Evolutionary conservation across 2,888 invertebrate genomes (phyloP).

Genomic region (Acleris emargana): DNA sequence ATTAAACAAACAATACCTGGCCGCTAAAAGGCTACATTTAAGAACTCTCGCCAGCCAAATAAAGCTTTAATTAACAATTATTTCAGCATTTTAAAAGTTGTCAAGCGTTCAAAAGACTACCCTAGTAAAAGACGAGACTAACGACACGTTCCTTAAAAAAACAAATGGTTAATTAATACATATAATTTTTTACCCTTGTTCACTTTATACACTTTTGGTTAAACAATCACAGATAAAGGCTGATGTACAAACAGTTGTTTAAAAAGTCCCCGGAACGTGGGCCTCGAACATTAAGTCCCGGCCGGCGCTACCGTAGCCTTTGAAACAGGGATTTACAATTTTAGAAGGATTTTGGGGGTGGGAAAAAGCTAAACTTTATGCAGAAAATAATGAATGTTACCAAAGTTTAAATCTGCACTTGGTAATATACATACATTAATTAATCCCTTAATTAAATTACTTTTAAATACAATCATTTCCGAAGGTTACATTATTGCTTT

Average conservation of each 20-base stretch:
- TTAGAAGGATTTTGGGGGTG: conserved; percentile 14
- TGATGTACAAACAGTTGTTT: conserved; percentile 27
- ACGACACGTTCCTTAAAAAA: not conserved
- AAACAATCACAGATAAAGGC: conserved; percentile 30
- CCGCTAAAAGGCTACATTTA: conserved; percentile 1
- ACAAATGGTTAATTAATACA: not conserved
- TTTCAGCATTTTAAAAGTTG: conserved; percentile 1
- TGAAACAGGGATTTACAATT: conserved; percentile 28
- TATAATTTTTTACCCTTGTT: not conserved
- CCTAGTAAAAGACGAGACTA: not conserved
- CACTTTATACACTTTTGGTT: conserved; percentile 5
- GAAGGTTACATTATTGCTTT: too few species aligned
- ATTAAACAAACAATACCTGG: conserved; percentile 20
- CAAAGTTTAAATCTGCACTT: conserved; percentile 3
- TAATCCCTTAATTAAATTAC: too few species aligned
- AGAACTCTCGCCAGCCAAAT: not conserved
- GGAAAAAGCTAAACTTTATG: conserved; percentile 22
- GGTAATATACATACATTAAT: not conserved
- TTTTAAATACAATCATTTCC: too few species aligned
- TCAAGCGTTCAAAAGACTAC: not conserved
- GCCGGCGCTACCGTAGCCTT: conserved; percentile 20
- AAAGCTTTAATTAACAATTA: conserved; percentile 23
- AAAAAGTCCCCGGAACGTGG: conserved; percentile 22
- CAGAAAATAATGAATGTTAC: not conserved
- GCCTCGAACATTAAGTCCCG: conserved; percentile 22